These are phyloP conservation scores for Trachythela sp. DNA, from an alignment of 64 coral and sea anemone genomes.

Conservation along the genomic window DNA sequence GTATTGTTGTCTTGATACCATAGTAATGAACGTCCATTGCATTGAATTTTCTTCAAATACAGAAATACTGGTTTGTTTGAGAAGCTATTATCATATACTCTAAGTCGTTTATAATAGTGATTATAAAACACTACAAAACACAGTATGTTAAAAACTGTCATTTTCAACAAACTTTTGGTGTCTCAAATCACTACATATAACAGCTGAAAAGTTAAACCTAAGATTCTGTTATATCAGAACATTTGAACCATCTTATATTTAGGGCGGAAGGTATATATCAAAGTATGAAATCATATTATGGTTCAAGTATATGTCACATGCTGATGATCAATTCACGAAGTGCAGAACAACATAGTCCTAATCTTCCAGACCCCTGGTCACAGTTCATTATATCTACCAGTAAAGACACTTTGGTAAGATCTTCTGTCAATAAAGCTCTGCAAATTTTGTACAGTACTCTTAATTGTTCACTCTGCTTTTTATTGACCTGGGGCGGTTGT, in stretches of 20 bases:
- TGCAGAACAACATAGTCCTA: constrained; percentile 54
- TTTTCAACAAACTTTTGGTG: no score
- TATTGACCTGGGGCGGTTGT: no score
- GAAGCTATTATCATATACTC: no score
- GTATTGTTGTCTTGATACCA: no score
- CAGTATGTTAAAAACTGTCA: neutral
- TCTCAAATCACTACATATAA: neutral
- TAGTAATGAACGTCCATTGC: no score
- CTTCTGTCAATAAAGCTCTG: neutral
- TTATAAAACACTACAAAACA: neutral
- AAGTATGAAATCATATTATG: constrained; percentile 99
- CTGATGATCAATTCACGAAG: constrained; percentile 76
- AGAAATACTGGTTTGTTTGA: no score
- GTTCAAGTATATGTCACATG: constrained; percentile 80
- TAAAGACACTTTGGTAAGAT: constrained; percentile 68
- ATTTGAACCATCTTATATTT: no score
- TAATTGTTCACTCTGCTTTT: neutral
- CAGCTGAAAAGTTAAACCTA: no score
- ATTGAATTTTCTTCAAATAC: no score
- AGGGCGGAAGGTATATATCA: constrained; percentile 95
- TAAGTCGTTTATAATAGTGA: no score
- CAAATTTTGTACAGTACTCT: neutral
- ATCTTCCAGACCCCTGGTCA: constrained; percentile 96
- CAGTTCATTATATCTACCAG: constrained; percentile 94
- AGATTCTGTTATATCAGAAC: no score